Conservation (phyloP, 2,113 vertebrate species). For the Calidris pygmaea region DNA sequence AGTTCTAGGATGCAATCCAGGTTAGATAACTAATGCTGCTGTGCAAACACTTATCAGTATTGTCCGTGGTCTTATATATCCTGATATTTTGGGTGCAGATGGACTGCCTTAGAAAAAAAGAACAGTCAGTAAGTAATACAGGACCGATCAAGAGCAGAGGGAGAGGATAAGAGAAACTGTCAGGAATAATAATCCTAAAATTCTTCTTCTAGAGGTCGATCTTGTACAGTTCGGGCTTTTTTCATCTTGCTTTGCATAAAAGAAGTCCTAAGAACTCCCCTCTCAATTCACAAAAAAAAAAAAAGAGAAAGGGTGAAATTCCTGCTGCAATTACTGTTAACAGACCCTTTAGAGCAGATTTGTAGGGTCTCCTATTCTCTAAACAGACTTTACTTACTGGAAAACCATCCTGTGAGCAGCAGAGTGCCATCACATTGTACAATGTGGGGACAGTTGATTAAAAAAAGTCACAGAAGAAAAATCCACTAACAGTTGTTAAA, state of each 20-base stretch:
- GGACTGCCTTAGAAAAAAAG: not conserved
- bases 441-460: not conserved
- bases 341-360: not conserved
- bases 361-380: not conserved
- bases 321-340: not conserved
- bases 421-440: not conserved
- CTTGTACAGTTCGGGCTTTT: not conserved
- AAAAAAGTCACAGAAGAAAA: not conserved
- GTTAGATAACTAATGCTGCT: not conserved
- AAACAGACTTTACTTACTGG: not conserved
- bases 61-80: not conserved
- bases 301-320: not conserved
- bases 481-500: not conserved
- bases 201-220: not conserved
- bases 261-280: not conserved
- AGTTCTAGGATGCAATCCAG: not conserved
- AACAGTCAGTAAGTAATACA: not conserved
- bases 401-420: not conserved
- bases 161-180: not conserved
- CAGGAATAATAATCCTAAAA: not conserved
- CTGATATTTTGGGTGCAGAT: not conserved
- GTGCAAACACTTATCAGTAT: not conserved
- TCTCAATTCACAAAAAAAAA: not conserved
- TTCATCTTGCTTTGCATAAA: not conserved
- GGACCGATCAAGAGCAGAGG: not conserved